Conservation (phyloP, 2,888 invertebrate species). For the Andrena camellia region DNA sequence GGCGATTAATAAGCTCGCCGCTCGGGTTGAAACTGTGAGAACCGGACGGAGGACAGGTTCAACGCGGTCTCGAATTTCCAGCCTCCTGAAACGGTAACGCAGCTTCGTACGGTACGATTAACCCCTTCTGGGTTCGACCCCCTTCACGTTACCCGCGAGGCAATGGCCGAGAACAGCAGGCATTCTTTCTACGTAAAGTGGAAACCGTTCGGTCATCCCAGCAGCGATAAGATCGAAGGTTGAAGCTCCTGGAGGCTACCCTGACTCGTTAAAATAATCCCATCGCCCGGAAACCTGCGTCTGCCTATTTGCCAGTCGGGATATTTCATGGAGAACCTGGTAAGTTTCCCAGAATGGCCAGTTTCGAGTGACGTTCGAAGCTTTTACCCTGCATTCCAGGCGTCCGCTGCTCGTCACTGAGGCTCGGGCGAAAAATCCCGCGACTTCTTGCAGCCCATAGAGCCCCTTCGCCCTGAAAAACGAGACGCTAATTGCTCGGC, state of each 20-base stretch:
- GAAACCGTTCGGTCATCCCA: neutral
- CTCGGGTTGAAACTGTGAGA: conserved; percentile 34
- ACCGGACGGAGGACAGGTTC: conserved; percentile 25
- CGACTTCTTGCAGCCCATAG: conserved; percentile 4
- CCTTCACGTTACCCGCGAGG: neutral
- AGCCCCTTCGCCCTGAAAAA: conserved; percentile 1
- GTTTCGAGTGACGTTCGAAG: neutral
- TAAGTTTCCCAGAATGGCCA: neutral
- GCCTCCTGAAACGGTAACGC: conserved; percentile 16
- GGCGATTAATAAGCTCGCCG: conserved; percentile 12
- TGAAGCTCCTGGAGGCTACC: too few species aligned
- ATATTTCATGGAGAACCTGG: neutral
- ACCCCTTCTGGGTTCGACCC: conserved; percentile 29
- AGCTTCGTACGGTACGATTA: conserved; percentile 5
- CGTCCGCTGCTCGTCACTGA: neutral
- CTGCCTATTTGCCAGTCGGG: neutral
- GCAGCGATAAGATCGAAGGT: neutral
- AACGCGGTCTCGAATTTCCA: conserved; percentile 28
- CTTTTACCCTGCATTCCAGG: conserved; percentile 12
- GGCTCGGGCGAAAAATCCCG: conserved; percentile 6
- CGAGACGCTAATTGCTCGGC: conserved; percentile 36
- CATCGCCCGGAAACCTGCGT: neutral
- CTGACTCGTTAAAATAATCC: neutral
- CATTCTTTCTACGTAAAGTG: neutral
- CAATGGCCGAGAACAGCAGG: neutral